Conservation (phyloP, 2,797 vertebrate genomes). For the Gila robusta region DNA sequence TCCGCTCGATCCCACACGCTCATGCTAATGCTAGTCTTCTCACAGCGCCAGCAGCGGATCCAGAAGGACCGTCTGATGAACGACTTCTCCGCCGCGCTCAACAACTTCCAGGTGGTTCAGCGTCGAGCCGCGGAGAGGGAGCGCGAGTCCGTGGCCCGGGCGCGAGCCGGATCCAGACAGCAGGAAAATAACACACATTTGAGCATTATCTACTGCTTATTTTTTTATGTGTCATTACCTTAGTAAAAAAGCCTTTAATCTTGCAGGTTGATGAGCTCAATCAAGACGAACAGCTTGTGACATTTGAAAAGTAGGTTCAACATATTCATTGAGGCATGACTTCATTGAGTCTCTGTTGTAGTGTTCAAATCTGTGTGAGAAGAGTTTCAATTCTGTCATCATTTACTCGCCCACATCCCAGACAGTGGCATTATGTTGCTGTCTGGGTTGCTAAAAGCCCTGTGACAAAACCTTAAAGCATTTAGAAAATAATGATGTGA, state of each 20-base stretch:
- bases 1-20: neutral
- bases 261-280: conserved; percentile 83
- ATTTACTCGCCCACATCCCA: neutral
- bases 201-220: neutral
- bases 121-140: conserved; percentile 91
- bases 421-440: no score
- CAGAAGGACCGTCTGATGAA: conserved; percentile 98
- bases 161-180: conserved; percentile 86
- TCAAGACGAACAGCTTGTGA: conserved; percentile 88
- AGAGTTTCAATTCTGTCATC: neutral
- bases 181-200: conserved; percentile 69
- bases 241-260: conserved; percentile 16
- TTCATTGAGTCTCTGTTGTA: neutral
- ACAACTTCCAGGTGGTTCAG: conserved; percentile 94
- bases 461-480: no score
- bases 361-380: neutral
- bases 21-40: neutral
- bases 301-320: conserved; percentile 87
- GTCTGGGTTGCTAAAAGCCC: no score
- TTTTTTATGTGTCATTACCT: neutral
- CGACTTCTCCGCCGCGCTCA: conserved; percentile 94
- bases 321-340: no score
- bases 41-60: conserved; percentile 93
- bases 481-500: no score
- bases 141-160: conserved; percentile 91